Evolutionary conservation across 2,888 invertebrate species (phyloP).

Genomic region (Chymomyza fuscimana): DNA sequence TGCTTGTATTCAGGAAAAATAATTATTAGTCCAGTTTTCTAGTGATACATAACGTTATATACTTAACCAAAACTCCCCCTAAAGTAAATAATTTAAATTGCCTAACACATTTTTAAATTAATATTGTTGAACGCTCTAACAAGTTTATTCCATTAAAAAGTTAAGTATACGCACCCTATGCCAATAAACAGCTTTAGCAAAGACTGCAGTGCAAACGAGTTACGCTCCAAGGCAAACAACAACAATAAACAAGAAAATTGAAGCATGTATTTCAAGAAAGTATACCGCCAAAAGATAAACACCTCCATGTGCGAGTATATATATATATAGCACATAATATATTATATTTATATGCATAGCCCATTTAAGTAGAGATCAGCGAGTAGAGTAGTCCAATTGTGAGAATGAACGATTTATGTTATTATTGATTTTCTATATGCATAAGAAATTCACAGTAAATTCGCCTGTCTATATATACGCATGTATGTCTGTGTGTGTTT

Average conservation of each 20-base stretch:
- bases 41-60: no score
- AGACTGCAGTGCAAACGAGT: not conserved
- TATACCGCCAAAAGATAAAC: not conserved
- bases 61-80: no score
- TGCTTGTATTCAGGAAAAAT: no score
- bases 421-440: constrained; percentile 65
- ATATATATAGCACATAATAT: constrained; percentile 21
- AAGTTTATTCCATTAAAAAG: not conserved
- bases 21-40: no score
- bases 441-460: constrained; percentile 58
- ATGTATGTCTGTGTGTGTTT: constrained; percentile 12
- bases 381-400: constrained; percentile 16
- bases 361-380: constrained; percentile 11
- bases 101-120: not conserved
- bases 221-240: not conserved
- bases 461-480: constrained; percentile 22
- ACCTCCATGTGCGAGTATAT: no score
- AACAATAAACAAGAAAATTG: not conserved
- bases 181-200: no score
- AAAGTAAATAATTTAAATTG: no score
- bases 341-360: constrained; percentile 4
- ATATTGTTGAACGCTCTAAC: not conserved
- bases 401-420: constrained; percentile 64
- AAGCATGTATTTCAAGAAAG: not conserved
- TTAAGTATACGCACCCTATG: not conserved